Evolutionary conservation across 1,140 invertebrate genomes (phyloP).

Genomic region (Laupala kohalensis): DNA sequence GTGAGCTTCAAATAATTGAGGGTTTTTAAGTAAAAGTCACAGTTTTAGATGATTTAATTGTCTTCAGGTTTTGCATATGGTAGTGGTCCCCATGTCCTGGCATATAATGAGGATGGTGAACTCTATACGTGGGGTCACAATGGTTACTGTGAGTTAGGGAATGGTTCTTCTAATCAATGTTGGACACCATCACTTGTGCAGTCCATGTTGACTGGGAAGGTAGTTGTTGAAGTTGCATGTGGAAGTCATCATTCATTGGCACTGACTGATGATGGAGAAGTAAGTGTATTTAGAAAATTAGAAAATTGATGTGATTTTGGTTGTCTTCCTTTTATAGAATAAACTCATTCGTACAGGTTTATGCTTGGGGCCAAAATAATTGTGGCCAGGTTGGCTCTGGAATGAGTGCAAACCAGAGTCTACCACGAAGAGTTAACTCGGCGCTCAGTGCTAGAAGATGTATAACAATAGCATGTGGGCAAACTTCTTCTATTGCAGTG

Average conservation of each 20-base stretch:
- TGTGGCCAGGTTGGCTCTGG: conserved; percentile 51
- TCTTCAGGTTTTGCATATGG: conserved; percentile 43
- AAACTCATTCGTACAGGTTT: conserved; percentile 31
- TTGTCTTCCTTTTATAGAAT: neutral
- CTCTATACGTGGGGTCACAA: conserved; percentile 56
- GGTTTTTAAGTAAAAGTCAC: too few species aligned
- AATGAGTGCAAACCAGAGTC: conserved; percentile 44
- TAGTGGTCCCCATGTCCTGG: conserved; percentile 51
- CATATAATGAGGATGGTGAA: conserved; percentile 41
- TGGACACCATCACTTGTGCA: conserved; percentile 34
- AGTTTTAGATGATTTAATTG: neutral
- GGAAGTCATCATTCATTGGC: conserved; percentile 50
- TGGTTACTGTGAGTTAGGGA: conserved; percentile 47
- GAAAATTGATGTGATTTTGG: neutral
- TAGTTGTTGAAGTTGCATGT: conserved; percentile 42
- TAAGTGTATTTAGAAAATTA: conserved; percentile 19
- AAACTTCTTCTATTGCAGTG: conserved; percentile 47
- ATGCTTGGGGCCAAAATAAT: conserved; percentile 55
- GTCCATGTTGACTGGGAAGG: conserved; percentile 33
- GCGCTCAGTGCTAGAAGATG: conserved; percentile 35
- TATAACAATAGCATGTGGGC: conserved; percentile 45
- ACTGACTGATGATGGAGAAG: conserved; percentile 44
- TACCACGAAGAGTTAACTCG: conserved; percentile 41
- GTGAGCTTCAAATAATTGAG: conserved; percentile 17
- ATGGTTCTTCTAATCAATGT: conserved; percentile 43